Base-by-base conservation (phyloP, 2,888 invertebrate genomes). In the Cheilosia soror region DNA sequence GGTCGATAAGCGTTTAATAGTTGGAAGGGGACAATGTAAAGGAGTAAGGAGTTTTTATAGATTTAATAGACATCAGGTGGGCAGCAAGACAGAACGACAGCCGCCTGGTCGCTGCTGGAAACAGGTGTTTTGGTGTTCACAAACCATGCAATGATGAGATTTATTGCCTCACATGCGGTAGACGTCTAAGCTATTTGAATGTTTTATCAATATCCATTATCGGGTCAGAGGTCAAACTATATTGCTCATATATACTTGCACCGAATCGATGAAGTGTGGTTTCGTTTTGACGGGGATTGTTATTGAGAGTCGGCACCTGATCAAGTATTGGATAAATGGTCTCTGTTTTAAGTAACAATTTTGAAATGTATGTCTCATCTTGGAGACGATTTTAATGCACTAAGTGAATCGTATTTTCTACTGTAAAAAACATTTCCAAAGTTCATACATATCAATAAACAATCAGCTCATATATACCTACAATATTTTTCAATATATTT, bases 151-250 rank as follows among this genome's bases (percentile, higher is more conserved):
- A 72, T 42, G 58, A 65, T 3, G 51, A 60, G 85, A 85, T 81
- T 81, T 76, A 76, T 44, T 60, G 49, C 62, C 9, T 25, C 9
- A 20, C 20, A 20, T 20, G 20, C 1, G 0, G 2, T 20, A 20
- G 20, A n/a, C 53, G 77, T 25, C 37, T 47, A 47, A 44, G 13
- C 13, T 44, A 47, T 79, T 84, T 72, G 58, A 85, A 81, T 81
- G 81, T 81, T 85, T 81, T 85, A 85, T 85, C 85, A 85, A 85
- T 85, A 84, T 77, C 66, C 72, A 37, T 44, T 44, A 77, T 57
- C 72, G 81, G 81, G 81, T 85, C 81, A 85, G 57, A 76, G 66
- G 72, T 2, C 66, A 83, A 63, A 65, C 40, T 20, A 33, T 33
- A 4, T 3, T 11, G 11, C 4, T 37, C 44, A 55, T 25, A 33